A percentile compares a stretch with the other conserved stretches of the same genome.
Conservation (phyloP, 2,113 vertebrate species). For the Ivindomyrus marchei region DNA sequence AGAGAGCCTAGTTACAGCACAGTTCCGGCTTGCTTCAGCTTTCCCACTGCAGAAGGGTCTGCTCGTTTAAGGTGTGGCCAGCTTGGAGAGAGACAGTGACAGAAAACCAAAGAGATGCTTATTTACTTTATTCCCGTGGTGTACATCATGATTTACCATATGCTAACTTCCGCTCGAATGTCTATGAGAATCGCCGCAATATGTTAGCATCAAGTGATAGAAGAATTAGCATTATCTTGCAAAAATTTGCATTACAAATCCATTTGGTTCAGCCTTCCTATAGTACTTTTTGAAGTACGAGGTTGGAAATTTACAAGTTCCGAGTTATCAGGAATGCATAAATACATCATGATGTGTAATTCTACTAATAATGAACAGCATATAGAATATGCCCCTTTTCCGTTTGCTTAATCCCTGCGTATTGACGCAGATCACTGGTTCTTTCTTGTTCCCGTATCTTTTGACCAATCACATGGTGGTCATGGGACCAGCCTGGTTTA, state of each 20-base stretch:
- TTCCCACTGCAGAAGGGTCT: neutral
- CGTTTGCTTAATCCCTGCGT: neutral
- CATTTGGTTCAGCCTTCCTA: neutral
- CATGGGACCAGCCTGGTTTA: neutral
- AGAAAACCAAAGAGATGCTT: neutral
- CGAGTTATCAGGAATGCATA: neutral
- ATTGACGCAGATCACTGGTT: neutral
- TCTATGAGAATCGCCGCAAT: neutral
- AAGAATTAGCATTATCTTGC: neutral
- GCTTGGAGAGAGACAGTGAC: neutral
- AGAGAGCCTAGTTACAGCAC: neutral
- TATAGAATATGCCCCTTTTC: neutral
- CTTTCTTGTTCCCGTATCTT: neutral
- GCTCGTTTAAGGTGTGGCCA: neutral
- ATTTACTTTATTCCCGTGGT: neutral
- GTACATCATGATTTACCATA: neutral
- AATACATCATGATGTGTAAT: neutral
- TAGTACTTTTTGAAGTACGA: neutral
- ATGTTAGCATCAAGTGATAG: neutral
- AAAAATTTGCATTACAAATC: neutral
- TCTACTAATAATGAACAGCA: neutral
- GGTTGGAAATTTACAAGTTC: neutral
- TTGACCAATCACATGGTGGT: neutral
- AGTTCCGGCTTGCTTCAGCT: neutral
- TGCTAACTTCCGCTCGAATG: neutral